A percentile compares a stretch with the other conserved stretches of the same genome.
Conservation (phyloP, 2,113 vertebrate genomes). For the Tragelaphus scriptus region DNA sequence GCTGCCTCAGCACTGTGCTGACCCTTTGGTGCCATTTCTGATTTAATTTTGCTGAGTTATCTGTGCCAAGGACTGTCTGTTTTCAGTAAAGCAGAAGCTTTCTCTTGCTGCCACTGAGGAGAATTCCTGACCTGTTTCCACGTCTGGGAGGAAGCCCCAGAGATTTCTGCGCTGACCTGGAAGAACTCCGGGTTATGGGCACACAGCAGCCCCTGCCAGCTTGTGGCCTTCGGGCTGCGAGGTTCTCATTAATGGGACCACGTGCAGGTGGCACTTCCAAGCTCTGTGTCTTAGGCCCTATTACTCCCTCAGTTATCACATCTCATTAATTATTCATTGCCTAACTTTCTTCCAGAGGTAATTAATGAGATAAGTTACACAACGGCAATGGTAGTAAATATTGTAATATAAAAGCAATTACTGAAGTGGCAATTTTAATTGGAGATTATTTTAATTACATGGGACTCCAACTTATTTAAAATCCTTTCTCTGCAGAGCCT, state of each 20-base stretch:
- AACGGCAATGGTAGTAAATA: slow-evolving; percentile 58
- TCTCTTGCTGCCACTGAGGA: slow-evolving; percentile 58
- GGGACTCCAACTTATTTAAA: slow-evolving; percentile 62
- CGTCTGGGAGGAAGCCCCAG: slow-evolving; percentile 43
- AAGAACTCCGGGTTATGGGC: slow-evolving; percentile 31
- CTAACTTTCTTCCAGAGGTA: slow-evolving; percentile 43
- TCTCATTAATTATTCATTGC: slow-evolving; percentile 75
- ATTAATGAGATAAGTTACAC: slow-evolving; percentile 66
- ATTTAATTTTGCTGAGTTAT: slow-evolving; percentile 71
- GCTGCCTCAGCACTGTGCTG: slow-evolving; percentile 33
- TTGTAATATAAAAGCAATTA: slow-evolving; percentile 73
- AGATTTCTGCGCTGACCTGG: slow-evolving; percentile 32
- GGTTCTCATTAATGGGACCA: slow-evolving; percentile 27
- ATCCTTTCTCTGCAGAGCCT: slow-evolving; percentile 50
- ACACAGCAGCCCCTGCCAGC: background rate
- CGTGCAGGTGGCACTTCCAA: slow-evolving; percentile 23
- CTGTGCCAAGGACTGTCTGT: slow-evolving; percentile 69
- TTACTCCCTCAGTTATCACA: slow-evolving; percentile 57
- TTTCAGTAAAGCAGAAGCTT: slow-evolving; percentile 72
- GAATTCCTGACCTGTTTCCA: slow-evolving; percentile 70
- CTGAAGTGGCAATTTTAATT: slow-evolving; percentile 73
- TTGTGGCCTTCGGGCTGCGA: background rate
- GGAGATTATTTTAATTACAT: slow-evolving; percentile 80
- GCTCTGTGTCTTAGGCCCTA: slow-evolving; percentile 43
- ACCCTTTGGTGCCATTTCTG: slow-evolving; percentile 64